Evolutionary conservation across 2,888 invertebrate genomes (phyloP).

Genomic region (Oxytorus armatus): DNA sequence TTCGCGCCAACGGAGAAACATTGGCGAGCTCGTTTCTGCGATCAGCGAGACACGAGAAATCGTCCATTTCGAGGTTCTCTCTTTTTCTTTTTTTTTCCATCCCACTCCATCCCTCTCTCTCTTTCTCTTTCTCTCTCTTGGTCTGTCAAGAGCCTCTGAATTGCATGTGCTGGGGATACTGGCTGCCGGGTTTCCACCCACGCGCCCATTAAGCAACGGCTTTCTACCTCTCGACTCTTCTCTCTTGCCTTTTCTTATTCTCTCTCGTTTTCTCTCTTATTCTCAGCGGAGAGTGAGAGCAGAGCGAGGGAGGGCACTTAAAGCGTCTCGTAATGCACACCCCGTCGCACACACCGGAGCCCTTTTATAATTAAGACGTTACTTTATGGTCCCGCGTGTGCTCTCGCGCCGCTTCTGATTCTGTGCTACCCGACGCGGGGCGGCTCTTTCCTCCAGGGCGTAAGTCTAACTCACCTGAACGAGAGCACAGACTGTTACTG

Average conservation of each 20-base stretch:
- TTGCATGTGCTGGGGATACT: conserved; percentile 33
- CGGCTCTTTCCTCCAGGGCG: neutral
- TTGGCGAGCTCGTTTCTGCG: conserved; percentile 66
- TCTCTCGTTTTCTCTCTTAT: conserved; percentile 54
- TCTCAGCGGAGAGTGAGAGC: conserved; percentile 36
- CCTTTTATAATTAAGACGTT: conserved; percentile 82
- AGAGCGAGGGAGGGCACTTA: conserved; percentile 68
- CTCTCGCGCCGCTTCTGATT: conserved; percentile 56
- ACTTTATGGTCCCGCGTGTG: conserved; percentile 76
- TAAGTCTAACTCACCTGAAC: neutral
- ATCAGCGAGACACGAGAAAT: conserved; percentile 65
- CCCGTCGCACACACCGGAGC: conserved; percentile 70
- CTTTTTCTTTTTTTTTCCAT: neutral
- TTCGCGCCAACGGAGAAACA: conserved; percentile 62
- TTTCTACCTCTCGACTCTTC: conserved; percentile 59
- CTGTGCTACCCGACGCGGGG: conserved; percentile 1
- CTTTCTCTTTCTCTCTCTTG: conserved; percentile 2
- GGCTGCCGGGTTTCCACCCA: conserved; percentile 75
- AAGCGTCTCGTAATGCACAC: conserved; percentile 75
- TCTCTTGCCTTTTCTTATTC: conserved; percentile 39
- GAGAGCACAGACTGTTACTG: neutral
- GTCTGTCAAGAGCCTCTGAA: conserved; percentile 37
- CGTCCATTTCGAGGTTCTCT: conserved; percentile 62
- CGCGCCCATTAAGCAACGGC: conserved; percentile 76
- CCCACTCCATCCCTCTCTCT: neutral